Evolutionary conservation across 1,140 invertebrate species (phyloP).

Genomic region (Pseudomyrmex flavicornis): DNA sequence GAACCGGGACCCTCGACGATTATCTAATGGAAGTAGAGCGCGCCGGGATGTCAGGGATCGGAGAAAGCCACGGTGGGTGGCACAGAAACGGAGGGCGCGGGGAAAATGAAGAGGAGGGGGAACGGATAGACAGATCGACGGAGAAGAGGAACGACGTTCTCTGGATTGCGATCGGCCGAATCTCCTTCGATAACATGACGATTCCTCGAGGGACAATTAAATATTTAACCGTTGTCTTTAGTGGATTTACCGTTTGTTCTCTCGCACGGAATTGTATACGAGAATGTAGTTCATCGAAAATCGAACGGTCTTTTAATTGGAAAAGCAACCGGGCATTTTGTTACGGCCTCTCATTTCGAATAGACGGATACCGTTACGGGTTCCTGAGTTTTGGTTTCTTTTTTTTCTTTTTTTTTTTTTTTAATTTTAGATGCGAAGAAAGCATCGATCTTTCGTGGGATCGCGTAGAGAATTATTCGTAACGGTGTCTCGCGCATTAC

Average conservation of each 20-base stretch:
- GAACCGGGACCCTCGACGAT: conserved; percentile 58
- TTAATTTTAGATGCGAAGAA: not conserved
- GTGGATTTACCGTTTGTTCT: conserved; percentile 64
- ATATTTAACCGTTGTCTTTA: conserved; percentile 75
- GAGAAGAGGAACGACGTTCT: conserved; percentile 53
- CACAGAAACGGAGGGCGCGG: conserved; percentile 2
- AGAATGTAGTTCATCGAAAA: conserved; percentile 38
- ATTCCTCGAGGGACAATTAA: conserved; percentile 69
- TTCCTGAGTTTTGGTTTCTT: not conserved
- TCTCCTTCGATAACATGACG: conserved; percentile 32
- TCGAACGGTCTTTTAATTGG: conserved; percentile 51
- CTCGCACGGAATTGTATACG: not conserved
- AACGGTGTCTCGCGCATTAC: conserved; percentile 26
- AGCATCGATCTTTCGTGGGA: conserved; percentile 16
- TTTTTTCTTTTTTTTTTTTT: too few relatives aligned
- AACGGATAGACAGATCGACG: conserved; percentile 38
- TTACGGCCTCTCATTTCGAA: conserved; percentile 18
- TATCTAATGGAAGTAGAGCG: conserved; percentile 71
- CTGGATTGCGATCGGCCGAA: conserved; percentile 13
- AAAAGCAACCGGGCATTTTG: conserved; percentile 40
- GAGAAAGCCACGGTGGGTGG: conserved; percentile 53
- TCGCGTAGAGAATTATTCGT: conserved; percentile 18
- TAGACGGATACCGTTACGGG: conserved; percentile 5
- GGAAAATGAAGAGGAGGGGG: not conserved
- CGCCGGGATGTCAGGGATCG: conserved; percentile 63